These are phyloP conservation scores for Endotricha flammealis DNA, from an alignment of 2,888 invertebrate species.

Conservation along the genomic window DNA sequence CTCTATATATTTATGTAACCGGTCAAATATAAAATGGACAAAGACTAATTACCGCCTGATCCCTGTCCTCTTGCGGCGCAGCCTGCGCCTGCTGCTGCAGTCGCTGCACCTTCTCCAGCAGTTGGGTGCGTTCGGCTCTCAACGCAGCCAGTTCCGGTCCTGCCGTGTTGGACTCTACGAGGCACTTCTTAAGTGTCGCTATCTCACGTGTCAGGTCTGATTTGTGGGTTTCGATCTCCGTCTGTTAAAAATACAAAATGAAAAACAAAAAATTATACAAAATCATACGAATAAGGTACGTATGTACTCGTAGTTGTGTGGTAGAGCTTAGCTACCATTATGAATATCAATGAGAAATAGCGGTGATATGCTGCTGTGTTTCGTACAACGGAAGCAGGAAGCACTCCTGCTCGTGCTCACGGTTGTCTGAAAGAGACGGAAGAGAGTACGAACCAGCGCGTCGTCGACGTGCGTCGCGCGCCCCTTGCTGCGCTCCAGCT, in stretches of 20 bases:
- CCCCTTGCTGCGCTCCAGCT: conserved; percentile 53
- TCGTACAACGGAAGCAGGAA: too few species aligned
- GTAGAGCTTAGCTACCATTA: background rate
- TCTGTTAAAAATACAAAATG: conserved; percentile 33
- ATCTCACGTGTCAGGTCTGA: conserved; percentile 57
- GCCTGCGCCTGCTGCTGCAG: conserved; percentile 23
- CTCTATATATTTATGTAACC: too few species aligned
- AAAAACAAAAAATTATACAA: too few species aligned
- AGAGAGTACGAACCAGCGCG: conserved; percentile 38
- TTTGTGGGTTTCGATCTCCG: conserved; percentile 67
- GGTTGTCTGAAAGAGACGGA: too few species aligned
- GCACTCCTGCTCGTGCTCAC: too few species aligned
- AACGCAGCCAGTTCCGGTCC: conserved; percentile 48
- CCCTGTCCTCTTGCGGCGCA: conserved; percentile 39
- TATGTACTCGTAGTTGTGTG: background rate
- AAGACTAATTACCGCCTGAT: conserved; percentile 64
- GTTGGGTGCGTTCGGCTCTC: conserved; percentile 32
- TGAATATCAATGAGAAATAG: too few species aligned
- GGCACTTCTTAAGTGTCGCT: conserved; percentile 49
- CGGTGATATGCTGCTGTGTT: too few species aligned
- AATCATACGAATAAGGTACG: too few species aligned
- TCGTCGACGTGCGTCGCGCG: conserved; percentile 26
- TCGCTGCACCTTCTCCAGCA: conserved; percentile 23
- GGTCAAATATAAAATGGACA: too few species aligned
- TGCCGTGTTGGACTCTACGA: conserved; percentile 35